These are phyloP conservation scores for Horisme vitalbata DNA, from an alignment of 2,888 invertebrate genomes.

Conservation along the genomic window DNA sequence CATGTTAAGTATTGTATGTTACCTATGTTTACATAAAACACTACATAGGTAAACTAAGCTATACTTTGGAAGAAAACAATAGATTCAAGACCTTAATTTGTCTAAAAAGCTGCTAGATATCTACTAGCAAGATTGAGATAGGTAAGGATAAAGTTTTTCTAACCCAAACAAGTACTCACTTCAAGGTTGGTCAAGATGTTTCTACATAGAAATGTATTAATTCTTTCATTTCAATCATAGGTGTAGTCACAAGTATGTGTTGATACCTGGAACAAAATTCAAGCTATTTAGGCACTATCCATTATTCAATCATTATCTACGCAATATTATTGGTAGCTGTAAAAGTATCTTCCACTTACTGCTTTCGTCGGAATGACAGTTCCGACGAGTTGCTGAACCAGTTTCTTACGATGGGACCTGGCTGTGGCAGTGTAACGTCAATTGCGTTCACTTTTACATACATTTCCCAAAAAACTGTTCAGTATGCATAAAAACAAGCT, in stretches of 20 bases:
- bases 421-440: slow-evolving; percentile 31
- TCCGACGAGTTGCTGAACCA: slow-evolving; percentile 76
- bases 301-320: too few species aligned
- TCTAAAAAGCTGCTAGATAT: background rate
- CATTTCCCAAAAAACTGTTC: slow-evolving; percentile 22
- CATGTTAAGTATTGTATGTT: too few species aligned
- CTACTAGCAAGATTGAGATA: background rate
- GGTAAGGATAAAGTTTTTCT: slow-evolving; percentile 27
- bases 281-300: too few species aligned
- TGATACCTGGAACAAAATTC: slow-evolving; percentile 52
- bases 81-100: too few species aligned
- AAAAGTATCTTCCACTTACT: slow-evolving; percentile 46
- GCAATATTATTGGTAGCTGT: slow-evolving; percentile 32
- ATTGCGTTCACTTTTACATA: slow-evolving; percentile 31
- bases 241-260: slow-evolving; percentile 43
- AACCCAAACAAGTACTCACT: slow-evolving; percentile 63
- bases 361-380: slow-evolving; percentile 72
- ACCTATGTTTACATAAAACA: too few species aligned
- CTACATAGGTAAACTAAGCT: too few species aligned
- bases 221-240: slow-evolving; percentile 69
- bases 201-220: slow-evolving; percentile 61
- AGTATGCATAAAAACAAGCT: slow-evolving; percentile 31
- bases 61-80: background rate
- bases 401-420: slow-evolving; percentile 63
- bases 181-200: slow-evolving; percentile 81